A percentile compares a stretch with the other conserved stretches of the same genome.
Conservation (phyloP, 2,888 invertebrate species). For the Artemia sinica region DNA sequence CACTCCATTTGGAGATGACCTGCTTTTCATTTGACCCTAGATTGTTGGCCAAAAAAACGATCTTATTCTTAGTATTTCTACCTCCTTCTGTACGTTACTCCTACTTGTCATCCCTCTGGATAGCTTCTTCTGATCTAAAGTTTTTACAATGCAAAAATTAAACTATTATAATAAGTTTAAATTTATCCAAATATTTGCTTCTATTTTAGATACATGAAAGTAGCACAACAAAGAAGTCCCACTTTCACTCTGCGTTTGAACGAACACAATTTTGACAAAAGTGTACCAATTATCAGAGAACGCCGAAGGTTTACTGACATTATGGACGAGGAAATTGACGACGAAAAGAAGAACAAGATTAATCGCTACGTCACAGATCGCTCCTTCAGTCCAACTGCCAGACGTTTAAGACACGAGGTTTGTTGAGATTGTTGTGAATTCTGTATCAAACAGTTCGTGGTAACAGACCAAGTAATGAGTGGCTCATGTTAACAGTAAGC, state of each 20-base stretch:
- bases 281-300: constrained; percentile 59
- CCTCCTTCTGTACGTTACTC: too few species aligned
- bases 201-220: constrained; percentile 30
- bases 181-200: not conserved
- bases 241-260: constrained; percentile 33
- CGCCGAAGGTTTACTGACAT: constrained; percentile 77
- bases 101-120: too few species aligned
- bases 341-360: constrained; percentile 55
- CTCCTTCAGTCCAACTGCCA: constrained; percentile 12
- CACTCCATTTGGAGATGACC: too few species aligned
- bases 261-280: constrained; percentile 20
- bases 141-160: too few species aligned
- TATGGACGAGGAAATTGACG: constrained; percentile 89
- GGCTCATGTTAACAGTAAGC: too few species aligned
- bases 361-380: constrained; percentile 24
- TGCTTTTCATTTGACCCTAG: too few species aligned
- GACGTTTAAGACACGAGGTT: constrained; percentile 21
- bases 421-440: too few species aligned
- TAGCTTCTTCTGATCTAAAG: too few species aligned
- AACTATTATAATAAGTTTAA: not conserved
- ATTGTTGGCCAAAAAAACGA: too few species aligned
- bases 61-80: too few species aligned
- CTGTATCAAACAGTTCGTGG: too few species aligned
- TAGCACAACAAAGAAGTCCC: constrained; percentile 59
- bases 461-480: too few species aligned